A percentile compares a stretch with the other conserved stretches of the same genome.
These are phyloP conservation scores for Achlya flavicornis DNA, from an alignment of 2,888 invertebrate species.

Conservation along the genomic window DNA sequence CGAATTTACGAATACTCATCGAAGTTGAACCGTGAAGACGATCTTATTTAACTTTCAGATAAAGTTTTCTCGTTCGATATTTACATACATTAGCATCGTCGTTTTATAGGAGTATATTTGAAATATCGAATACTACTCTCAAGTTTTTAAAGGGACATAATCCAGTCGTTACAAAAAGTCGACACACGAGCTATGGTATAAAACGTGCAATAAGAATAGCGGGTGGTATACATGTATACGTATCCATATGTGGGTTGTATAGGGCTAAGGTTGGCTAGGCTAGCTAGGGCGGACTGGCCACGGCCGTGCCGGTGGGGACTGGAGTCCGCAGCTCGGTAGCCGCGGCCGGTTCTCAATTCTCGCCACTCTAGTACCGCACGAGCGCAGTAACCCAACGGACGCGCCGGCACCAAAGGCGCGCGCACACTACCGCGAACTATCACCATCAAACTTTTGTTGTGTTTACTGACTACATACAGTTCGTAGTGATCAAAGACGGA, in stretches of 20 bases:
- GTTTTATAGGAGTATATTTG: not conserved
- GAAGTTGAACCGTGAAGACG: conserved; percentile 41
- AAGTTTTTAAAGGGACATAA: conserved; percentile 61
- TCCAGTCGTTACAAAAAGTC: conserved; percentile 66
- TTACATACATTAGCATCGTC: conserved; percentile 26
- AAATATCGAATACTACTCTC: conserved; percentile 43
- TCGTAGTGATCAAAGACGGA: conserved; percentile 34
- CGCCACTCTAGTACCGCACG: conserved; percentile 72
- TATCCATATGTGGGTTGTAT: conserved; percentile 30
- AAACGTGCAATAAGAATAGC: conserved; percentile 68
- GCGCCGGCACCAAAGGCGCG: conserved; percentile 61
- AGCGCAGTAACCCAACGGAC: conserved; percentile 68
- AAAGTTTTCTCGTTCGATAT: conserved; percentile 39
- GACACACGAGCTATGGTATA: conserved; percentile 52
- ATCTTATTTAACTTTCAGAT: conserved; percentile 55
- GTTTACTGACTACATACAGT: conserved; percentile 50
- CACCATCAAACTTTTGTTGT: conserved; percentile 55
- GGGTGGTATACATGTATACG: conserved; percentile 31
- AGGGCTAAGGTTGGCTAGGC: conserved; percentile 16
- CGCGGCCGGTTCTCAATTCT: conserved; percentile 49
- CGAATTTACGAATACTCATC: conserved; percentile 47
- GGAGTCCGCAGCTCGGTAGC: conserved; percentile 63
- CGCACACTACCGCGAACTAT: conserved; percentile 52
- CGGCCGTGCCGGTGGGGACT: conserved; percentile 44
- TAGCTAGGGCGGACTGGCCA: conserved; percentile 39